Evolutionary conservation across 2,797 vertebrate genomes (phyloP), one percentile per base, ranked within the genome.

Genomic region (Myripristis jacobus): DNA sequence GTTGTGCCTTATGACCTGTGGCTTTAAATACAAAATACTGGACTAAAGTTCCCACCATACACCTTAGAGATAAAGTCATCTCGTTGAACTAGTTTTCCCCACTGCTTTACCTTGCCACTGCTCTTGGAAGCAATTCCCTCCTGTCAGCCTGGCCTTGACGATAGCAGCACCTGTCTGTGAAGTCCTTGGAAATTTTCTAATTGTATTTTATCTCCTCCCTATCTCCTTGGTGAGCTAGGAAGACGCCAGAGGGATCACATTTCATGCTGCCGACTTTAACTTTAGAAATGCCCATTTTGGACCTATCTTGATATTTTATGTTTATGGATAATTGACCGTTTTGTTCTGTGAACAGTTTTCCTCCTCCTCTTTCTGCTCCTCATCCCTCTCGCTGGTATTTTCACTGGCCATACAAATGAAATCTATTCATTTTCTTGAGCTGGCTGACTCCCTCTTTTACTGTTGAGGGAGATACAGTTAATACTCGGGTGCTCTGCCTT

Each of bases 271-370:
- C 48, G 47, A 55, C 25, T 59, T 21, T 12, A 24, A 68, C 27
- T 80, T 66, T 47, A 27, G 11, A 70, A 61, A 58, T 34, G 15
- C 21, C 6, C 13, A 15, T 66, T 63, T 72, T 60, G 1, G 34
- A 67, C 31, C 31, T 1, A 16, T 36, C 46, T 48, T 50, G 21
- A 66, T 60, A 38, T 80, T 70, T 51, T 34, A 66, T 69, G 55
- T 57, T 66, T 11, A 47, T 22, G 18, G 53, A 54, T 48, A 74
- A 64, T 29, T 21, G n/a, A 57, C 10, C 48, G 38, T 36, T 64
- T 56, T 46, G 7, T 75, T 27, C 36, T 25, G 29, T 44, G 25
- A 70, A 54, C 36, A 59, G 3, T 21, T 10, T 12, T 21, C 25
- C 52, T 10, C 8, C 47, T 46, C 48, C 21, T 31, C 46, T 21